These are phyloP conservation scores for Oncorhynchus tshawytscha DNA, from an alignment of 2,113 vertebrate genomes.

Conservation along the genomic window DNA sequence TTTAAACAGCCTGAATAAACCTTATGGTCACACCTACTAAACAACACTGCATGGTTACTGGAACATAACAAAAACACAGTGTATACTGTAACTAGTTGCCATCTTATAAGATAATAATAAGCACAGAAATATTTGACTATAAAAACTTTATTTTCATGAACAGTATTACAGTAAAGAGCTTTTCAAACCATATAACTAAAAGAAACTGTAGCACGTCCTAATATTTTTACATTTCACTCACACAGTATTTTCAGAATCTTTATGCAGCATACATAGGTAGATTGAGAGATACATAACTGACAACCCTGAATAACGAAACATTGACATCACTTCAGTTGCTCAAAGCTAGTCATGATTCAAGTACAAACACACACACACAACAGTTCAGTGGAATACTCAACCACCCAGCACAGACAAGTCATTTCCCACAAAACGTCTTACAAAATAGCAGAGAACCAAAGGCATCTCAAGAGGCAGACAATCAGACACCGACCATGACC, in stretches of 20 bases:
- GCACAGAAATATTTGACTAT: constrained; percentile 8
- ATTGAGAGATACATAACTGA: constrained; percentile 42
- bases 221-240: constrained; percentile 40
- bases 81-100: too few relatives aligned
- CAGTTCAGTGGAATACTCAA: constrained; percentile 30
- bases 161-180: constrained; percentile 53
- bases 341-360: constrained; percentile 63
- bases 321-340: constrained; percentile 54
- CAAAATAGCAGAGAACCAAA: constrained; percentile 11
- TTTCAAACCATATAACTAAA: constrained; percentile 43
- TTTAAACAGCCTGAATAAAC: not conserved
- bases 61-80: too few relatives aligned
- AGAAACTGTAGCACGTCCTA: constrained; percentile 39
- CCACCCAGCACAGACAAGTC: constrained; percentile 23
- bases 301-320: constrained; percentile 60
- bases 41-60: too few relatives aligned
- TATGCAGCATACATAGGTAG: constrained; percentile 63
- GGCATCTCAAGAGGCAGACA: constrained; percentile 37
- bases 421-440: constrained; percentile 11
- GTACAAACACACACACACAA: constrained; percentile 38
- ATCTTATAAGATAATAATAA: too few relatives aligned
- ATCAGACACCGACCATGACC: constrained; percentile 29
- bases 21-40: not conserved
- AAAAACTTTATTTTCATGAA: constrained; percentile 62
- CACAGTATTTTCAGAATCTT: constrained; percentile 43